A percentile compares a stretch with the other conserved stretches of the same genome.
phyloP scores from a whole-genome alignment of 2,888 invertebrate species.

The Hypsopygia costalis region DNA sequence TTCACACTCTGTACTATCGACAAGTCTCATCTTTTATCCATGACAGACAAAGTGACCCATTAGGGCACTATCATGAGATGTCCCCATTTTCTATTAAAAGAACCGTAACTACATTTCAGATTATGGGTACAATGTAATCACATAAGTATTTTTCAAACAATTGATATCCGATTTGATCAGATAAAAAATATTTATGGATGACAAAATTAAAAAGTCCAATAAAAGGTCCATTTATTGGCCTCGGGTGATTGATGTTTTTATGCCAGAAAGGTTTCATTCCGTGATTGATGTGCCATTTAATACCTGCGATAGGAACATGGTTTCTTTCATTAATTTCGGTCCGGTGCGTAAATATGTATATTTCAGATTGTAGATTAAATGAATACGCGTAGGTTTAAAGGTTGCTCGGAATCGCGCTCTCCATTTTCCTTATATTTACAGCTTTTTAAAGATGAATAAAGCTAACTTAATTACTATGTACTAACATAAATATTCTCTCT shows the following conservation, averaged over 20 bases:
- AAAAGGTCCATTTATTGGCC: not conserved
- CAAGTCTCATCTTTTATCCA: not conserved
- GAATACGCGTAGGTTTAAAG: too few relatives aligned
- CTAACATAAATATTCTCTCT: too few relatives aligned
- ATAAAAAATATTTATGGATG: not conserved
- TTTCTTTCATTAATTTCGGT: not conserved
- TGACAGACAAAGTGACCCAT: not conserved
- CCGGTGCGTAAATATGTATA: too few relatives aligned
- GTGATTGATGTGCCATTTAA: constrained; percentile 9
- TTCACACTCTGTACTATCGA: too few relatives aligned
- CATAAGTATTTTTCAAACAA: not conserved
- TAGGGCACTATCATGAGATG: not conserved
- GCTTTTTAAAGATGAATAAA: too few relatives aligned
- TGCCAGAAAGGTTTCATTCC: constrained; percentile 3
- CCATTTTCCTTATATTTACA: too few relatives aligned
- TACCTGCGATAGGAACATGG: not conserved
- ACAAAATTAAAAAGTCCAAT: not conserved
- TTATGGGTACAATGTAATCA: not conserved
- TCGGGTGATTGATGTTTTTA: constrained; percentile 10
- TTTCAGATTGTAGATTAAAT: too few relatives aligned
- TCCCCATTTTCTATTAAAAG: too few relatives aligned
- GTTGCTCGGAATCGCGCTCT: too few relatives aligned
- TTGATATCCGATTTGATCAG: not conserved
- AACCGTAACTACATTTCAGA: too few relatives aligned
- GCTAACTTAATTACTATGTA: too few relatives aligned